phyloP scores from a whole-genome alignment of 2,888 invertebrate genomes.

The Oscheius sp. region DNA sequence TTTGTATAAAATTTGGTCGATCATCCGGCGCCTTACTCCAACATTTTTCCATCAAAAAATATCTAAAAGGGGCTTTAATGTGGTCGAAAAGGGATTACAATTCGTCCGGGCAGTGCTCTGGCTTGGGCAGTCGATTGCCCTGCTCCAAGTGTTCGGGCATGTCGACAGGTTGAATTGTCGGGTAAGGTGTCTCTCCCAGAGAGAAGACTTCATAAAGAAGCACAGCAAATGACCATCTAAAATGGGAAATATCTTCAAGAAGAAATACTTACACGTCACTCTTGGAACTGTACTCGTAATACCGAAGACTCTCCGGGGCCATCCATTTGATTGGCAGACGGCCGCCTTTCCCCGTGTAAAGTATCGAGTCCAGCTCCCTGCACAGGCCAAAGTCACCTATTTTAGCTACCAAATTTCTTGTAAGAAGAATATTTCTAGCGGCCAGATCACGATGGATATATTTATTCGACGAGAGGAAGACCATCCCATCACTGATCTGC shows the following conservation, averaged over 20 bases:
- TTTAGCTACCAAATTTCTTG: slow-evolving; percentile 60
- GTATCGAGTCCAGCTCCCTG: slow-evolving; percentile 56
- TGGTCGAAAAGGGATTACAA: slow-evolving; percentile 41
- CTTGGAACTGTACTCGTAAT: slow-evolving; percentile 59
- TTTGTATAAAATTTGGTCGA: slow-evolving; percentile 47
- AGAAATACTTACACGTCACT: slow-evolving; percentile 55
- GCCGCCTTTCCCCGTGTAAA: slow-evolving; percentile 63
- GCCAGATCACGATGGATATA: slow-evolving; percentile 42
- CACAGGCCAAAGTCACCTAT: slow-evolving; percentile 66
- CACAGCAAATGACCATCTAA: slow-evolving; percentile 40
- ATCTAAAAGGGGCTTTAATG: slow-evolving; percentile 48
- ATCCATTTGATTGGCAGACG: slow-evolving; percentile 68
- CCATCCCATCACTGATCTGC: slow-evolving; percentile 63
- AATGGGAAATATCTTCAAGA: neutral
- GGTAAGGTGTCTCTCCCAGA: slow-evolving; percentile 34
- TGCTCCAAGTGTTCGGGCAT: slow-evolving; percentile 34
- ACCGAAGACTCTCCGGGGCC: slow-evolving; percentile 62
- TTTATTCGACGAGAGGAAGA: neutral
- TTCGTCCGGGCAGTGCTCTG: slow-evolving; percentile 52
- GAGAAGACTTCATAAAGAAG: slow-evolving; percentile 39
- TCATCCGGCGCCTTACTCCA: slow-evolving; percentile 46
- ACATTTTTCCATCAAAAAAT: slow-evolving; percentile 55
- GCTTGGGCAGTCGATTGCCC: slow-evolving; percentile 30
- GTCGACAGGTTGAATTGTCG: slow-evolving; percentile 33
- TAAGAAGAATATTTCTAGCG: slow-evolving; percentile 60